These are phyloP conservation scores for Syngnathus typhle DNA, from an alignment of 2,113 vertebrate species.

Conservation along the genomic window DNA sequence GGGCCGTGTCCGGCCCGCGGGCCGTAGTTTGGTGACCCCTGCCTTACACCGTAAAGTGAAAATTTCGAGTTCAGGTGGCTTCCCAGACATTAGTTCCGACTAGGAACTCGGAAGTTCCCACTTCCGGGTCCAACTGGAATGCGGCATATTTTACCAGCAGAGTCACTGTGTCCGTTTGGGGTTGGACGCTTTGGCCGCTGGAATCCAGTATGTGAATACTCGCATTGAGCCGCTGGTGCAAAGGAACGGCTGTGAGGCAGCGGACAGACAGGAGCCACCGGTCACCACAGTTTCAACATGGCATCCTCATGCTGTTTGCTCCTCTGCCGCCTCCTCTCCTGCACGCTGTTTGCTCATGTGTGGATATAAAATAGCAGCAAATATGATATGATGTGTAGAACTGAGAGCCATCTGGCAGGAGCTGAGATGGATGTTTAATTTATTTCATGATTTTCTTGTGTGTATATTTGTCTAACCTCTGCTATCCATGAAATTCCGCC, in stretches of 20 bases:
- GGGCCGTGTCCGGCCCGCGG: too few relatives aligned
- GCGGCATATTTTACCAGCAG: slow-evolving; percentile 65
- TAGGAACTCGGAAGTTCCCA: slow-evolving; percentile 6
- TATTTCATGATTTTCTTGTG: slow-evolving; percentile 33
- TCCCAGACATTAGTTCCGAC: neutral
- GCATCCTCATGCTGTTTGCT: slow-evolving; percentile 62
- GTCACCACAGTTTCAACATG: slow-evolving; percentile 68
- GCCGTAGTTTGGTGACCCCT: too few relatives aligned
- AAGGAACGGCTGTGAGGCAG: slow-evolving; percentile 49
- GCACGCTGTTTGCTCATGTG: slow-evolving; percentile 62
- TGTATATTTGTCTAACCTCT: slow-evolving; percentile 35
- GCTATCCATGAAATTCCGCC: slow-evolving; percentile 24
- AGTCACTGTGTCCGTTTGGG: slow-evolving; percentile 59
- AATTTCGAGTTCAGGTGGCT: neutral
- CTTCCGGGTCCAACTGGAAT: slow-evolving; percentile 1
- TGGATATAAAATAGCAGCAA: slow-evolving; percentile 62
- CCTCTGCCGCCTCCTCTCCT: slow-evolving; percentile 50
- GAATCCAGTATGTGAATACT: slow-evolving; percentile 67
- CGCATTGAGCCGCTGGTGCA: slow-evolving; percentile 61
- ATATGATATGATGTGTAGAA: slow-evolving; percentile 58
- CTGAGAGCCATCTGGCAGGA: slow-evolving; percentile 41
- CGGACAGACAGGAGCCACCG: slow-evolving; percentile 65
- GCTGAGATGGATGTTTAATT: slow-evolving; percentile 40
- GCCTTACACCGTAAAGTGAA: neutral
- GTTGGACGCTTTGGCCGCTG: slow-evolving; percentile 60